These are phyloP conservation scores for Ischnus inquisitorius DNA, from an alignment of 2,888 invertebrate genomes.

Conservation along the genomic window DNA sequence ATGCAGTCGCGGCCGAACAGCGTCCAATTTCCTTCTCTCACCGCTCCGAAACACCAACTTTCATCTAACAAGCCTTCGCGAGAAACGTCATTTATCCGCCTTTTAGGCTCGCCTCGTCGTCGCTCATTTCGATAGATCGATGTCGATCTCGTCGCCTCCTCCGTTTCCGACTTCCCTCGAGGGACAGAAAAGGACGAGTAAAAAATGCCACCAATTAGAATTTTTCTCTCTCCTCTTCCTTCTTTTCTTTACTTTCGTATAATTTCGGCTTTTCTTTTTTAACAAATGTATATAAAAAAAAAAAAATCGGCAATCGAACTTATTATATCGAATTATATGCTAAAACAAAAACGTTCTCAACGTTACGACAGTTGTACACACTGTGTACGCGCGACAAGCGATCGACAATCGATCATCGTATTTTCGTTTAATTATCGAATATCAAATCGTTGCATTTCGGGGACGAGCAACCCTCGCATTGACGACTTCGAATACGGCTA, in stretches of 20 bases:
- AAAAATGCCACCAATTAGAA: too few relatives aligned
- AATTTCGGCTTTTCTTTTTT: not conserved
- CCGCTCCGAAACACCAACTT: not conserved
- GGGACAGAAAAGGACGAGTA: too few relatives aligned
- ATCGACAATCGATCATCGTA: not conserved
- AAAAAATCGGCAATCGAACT: not conserved
- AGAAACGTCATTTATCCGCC: not conserved
- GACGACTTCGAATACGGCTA: too few relatives aligned
- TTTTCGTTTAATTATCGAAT: not conserved
- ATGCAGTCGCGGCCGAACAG: slow-evolving; percentile 36
- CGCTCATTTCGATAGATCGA: slow-evolving; percentile 20
- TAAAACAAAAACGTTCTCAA: not conserved
- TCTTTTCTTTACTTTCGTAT: too few relatives aligned
- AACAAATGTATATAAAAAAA: not conserved
- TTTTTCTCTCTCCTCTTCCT: too few relatives aligned
- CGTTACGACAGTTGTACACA: not conserved
- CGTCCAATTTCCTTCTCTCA: not conserved
- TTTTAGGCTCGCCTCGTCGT: not conserved
- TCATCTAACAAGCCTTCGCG: not conserved
- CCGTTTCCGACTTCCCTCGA: not conserved
- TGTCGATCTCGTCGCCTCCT: slow-evolving; percentile 3
- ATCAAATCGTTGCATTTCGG: not conserved
- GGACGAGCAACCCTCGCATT: too few relatives aligned
- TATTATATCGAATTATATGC: too few relatives aligned
- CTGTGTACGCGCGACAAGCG: not conserved